Evolutionary conservation across 2,113 vertebrate genomes (phyloP), one percentile per base, ranked within the genome.

Genomic region (Xenotilapia longispinis): DNA sequence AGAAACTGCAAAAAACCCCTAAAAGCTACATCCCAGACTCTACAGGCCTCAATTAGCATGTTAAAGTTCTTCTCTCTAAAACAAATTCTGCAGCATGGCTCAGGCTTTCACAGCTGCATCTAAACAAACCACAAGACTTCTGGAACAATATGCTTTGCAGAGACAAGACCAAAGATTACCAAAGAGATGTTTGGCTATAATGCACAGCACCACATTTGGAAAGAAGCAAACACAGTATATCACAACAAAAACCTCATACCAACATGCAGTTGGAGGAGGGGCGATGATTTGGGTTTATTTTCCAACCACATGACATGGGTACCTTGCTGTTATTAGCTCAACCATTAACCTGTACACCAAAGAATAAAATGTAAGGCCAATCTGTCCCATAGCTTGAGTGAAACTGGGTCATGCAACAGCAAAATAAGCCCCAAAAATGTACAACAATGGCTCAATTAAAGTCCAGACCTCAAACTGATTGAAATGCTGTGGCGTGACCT

Each of bases 1-100:
- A 70, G 36, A 42, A 70, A 70, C 7, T 70, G 65, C 36, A 70
- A 42, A 70, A 70, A 9, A 0, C 0, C 5, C 11, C n/a, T 6
- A 45, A 73, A 26, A 26, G n/a, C 68, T 73, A 73, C 38, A 73
- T 45, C 21, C n/a, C 36, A 40, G 11, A 70, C 63, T 70, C 21
- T 45, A 45, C 68, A 73, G 38, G 21, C 38, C 65, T 45, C 13
- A 40, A 6, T 68, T 68, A 73, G 38, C 65, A 45, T 73, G 68
- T 45, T 17, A 6, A 73, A 45, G 38, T 73, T 45, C 21, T 42
- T 15, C 65, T 23, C 12, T 42, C 12, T 15, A 23, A 42, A 70
- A 70, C n/a, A 13, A 70, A 40, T 1, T 1, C n/a, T 21, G 63
- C 36, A 70, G 63, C 7, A 68, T 2, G 38, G 36, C 65, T 45